These are phyloP conservation scores for Aporrectodea caliginosa DNA, from an alignment of 1,140 invertebrate species.

Conservation along the genomic window DNA sequence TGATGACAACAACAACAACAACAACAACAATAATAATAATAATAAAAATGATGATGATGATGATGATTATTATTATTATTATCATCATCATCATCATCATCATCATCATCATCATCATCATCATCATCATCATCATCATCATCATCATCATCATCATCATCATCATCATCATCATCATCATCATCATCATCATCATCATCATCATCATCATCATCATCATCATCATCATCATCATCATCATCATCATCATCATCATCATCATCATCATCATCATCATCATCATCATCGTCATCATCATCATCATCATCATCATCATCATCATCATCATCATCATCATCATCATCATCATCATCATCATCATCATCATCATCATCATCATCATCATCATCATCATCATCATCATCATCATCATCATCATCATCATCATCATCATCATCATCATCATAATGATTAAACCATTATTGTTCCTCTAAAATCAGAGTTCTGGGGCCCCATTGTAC, in stretches of 20 bases:
- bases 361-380: constrained; percentile 16
- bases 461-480: too few relatives aligned
- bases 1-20: background rate
- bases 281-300: constrained; percentile 10
- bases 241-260: constrained; percentile 21
- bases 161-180: constrained; percentile 21
- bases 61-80: constrained; percentile 5
- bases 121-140: constrained; percentile 19
- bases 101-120: constrained; percentile 18
- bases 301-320: constrained; percentile 12
- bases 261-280: constrained; percentile 21
- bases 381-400: constrained; percentile 14
- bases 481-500: too few relatives aligned
- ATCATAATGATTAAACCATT: background rate
- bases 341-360: constrained; percentile 15
- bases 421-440: constrained; percentile 2
- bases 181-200: constrained; percentile 21
- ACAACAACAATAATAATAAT: constrained; percentile 4
- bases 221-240: constrained; percentile 21
- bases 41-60: background rate
- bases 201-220: constrained; percentile 19
- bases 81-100: constrained; percentile 18
- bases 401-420: constrained; percentile 5
- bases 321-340: constrained; percentile 11
- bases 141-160: constrained; percentile 19